Evolutionary conservation across 2,888 invertebrate genomes (phyloP), one percentile per base, ranked within the genome.

Genomic region (Euphydryas editha): DNA sequence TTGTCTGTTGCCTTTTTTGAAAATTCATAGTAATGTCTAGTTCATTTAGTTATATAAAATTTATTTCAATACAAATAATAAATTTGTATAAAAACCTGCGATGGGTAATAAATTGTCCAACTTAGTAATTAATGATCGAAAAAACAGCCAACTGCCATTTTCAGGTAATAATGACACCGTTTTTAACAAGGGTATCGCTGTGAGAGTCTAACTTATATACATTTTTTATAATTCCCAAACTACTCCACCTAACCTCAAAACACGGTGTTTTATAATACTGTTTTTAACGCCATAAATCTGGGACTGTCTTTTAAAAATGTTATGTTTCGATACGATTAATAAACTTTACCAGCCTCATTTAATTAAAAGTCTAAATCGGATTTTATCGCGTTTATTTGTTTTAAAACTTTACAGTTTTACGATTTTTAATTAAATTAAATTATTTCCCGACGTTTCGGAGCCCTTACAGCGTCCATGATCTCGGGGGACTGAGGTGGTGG

Each of bases 141-240:
- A 36, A 55, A 55, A 55, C 55, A 36, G 30, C 4, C 8, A 55
- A 55, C 55, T 55, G 17, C 55, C 55, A 55, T 55, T 55, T 36
- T 55, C 55, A 55, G 36, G 55, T 55, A 36, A 17, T 55, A 55
- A 55, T 36, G 55, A 13, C 30, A 55, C 10, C 55, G 30, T 36
- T 55, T 55, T 55, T 55, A 36, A 55, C 55, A 36, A 55, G 55
- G 55, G 55, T 36, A 55, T 36, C 54, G 54, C 55, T 36, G 36
- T 55, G 55, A 55, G 36, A 17, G 36, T 17, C 17, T 17, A 55
- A n/a, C 55, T 36, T 30, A 17, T n/a, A n/a, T n/a, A 30, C 13
- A 30, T 55, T 55, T 55, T 55, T 36, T 47, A 18, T 47, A 47
- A 55, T 55, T 36, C 36, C 30, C 55, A n/a, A 36, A 55, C 36